A percentile compares a stretch with the other conserved stretches of the same genome.
Conservation (phyloP, 2,888 invertebrate genomes). For the Noctua janthina region DNA sequence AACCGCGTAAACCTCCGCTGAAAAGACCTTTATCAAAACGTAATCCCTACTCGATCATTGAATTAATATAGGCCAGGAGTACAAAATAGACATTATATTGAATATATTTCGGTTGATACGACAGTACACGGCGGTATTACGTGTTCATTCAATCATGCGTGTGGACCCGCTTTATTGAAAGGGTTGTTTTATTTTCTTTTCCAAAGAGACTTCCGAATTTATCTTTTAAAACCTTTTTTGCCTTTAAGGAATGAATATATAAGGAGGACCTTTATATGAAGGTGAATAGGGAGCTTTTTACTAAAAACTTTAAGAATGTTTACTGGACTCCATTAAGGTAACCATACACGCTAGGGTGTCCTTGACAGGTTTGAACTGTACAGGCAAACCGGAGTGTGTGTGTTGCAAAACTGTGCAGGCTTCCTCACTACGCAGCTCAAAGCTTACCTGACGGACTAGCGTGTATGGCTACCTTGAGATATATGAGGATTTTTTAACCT, state of each 20-base stretch:
- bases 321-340: not conserved
- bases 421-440: too few relatives aligned
- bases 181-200: slow-evolving; percentile 62
- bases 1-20: slow-evolving; percentile 9
- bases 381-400: too few relatives aligned
- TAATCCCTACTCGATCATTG: slow-evolving; percentile 45
- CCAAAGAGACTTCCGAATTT: slow-evolving; percentile 52
- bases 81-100: slow-evolving; percentile 50
- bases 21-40: slow-evolving; percentile 34
- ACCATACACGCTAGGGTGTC: not conserved
- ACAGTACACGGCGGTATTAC: slow-evolving; percentile 39
- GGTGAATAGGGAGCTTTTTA: slow-evolving; percentile 44
- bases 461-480: too few relatives aligned
- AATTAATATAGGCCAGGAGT: slow-evolving; percentile 47
- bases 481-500: not conserved
- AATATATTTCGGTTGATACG: slow-evolving; percentile 45
- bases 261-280: slow-evolving; percentile 36
- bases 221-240: slow-evolving; percentile 60
- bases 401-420: too few relatives aligned
- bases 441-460: too few relatives aligned
- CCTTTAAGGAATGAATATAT: slow-evolving; percentile 40
- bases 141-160: slow-evolving; percentile 58
- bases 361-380: too few relatives aligned
- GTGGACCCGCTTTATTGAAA: slow-evolving; percentile 59
- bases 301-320: slow-evolving; percentile 31